Base-by-base conservation (phyloP, 2,888 invertebrate genomes). In the Cybosia mesomella region DNA sequence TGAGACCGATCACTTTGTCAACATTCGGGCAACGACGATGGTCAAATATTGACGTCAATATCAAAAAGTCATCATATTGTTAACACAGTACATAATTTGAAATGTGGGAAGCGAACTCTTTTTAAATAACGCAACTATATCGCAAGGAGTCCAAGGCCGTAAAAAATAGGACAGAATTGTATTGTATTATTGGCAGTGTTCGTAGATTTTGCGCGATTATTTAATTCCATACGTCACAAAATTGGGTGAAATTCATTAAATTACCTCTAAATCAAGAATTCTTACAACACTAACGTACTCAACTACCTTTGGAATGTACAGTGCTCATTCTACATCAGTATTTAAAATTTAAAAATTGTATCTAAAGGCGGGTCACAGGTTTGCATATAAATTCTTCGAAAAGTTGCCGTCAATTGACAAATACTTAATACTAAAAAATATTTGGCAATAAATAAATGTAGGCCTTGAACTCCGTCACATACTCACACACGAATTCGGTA, bases 391-490 rank as follows among this genome's bases (percentile, higher is more conserved):
- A 73, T 73, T 68, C 61, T 67, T 80, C 68, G 68, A 80, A 80
- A 80, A 74, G 55, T 64, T 57, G 59, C 58, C 75, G 69, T 67
- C 71, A 75, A 72, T 75, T 75, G 69, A 74, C 70, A 72, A 63
- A 75, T 66, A 66, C 74, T 73, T 79, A 76, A 70, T 68, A 67
- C 75, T 77, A 77, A 76, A 69, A 66, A 71, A 72, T 79, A 71
- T 81, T 82, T 80, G 80, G 75, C 78, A 73, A 73, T 74, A 76
- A 72, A 77, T 68, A 68, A 76, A 74, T 64, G 64, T 83, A 89
- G 87, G 88, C 85, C 89, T 89, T 87, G 88, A 87, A 88, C 87
- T 81, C 88, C 87, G 43, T 64, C 74, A 74, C 69, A 65, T 79
- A 76, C 28, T 69, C 66, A 76, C 67, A 73, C 72, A 73, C 69